Conservation (phyloP, 1,140 invertebrate genomes). For the Babylonia areolata region DNA sequence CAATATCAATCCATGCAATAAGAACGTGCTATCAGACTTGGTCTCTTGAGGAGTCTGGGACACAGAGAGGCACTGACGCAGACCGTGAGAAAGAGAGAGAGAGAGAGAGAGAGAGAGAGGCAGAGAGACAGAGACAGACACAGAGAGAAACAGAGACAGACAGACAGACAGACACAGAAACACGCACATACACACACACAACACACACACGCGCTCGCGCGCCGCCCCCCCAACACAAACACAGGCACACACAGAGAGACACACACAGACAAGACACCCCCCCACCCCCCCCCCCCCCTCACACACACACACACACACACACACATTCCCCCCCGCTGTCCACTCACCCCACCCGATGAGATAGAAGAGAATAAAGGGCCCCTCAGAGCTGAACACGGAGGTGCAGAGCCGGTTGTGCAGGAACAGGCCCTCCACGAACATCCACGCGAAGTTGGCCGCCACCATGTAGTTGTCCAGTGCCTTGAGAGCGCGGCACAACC, state of each 20-base stretch:
- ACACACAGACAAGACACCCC: not conserved
- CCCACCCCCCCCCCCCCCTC: too few species aligned
- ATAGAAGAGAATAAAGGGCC: constrained; percentile 70
- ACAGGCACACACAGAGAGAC: not conserved
- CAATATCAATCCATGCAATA: too few species aligned
- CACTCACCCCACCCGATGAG: constrained; percentile 74
- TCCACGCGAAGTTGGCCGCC: constrained; percentile 87
- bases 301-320: too few species aligned
- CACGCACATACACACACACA: not conserved
- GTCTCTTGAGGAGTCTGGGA: constrained; percentile 6
- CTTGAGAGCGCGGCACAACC: constrained; percentile 84
- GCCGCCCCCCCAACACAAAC: too few species aligned
- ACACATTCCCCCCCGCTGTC: not conserved
- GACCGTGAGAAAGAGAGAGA: constrained; percentile 19
- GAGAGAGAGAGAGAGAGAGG: not conserved
- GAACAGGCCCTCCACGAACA: constrained; percentile 89
- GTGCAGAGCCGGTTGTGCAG: constrained; percentile 80
- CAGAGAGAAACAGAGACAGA: not conserved
- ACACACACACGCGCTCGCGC: not conserved
- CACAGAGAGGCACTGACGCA: not conserved
- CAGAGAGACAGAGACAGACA: not conserved
- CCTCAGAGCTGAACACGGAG: constrained; percentile 70
- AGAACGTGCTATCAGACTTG: too few species aligned
- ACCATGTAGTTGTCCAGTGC: constrained; percentile 85
- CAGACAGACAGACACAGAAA: not conserved